Base-by-base conservation (phyloP, 2,888 invertebrate species). In the Melinopterus prodromus region DNA sequence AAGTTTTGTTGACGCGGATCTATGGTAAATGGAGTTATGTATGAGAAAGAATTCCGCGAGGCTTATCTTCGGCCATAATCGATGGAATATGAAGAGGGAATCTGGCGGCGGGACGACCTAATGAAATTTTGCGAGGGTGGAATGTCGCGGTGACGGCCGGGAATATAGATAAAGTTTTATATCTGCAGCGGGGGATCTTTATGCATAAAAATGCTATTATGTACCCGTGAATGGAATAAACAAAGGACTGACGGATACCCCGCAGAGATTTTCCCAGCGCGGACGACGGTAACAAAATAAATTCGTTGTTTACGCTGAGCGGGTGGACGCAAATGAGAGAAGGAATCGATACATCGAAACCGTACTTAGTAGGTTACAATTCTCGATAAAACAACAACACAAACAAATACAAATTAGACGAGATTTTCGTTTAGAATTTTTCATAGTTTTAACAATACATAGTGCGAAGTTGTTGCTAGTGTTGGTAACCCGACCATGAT, bases 51-150 rank as follows among this genome's bases (percentile, higher is more conserved):
- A 53, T 53, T 53, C 53, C 53, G 53, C 53, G 53, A 53, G 5
- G 53, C 53, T 53, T 53, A 53, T 53, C 53, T 53, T 9, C 7
- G 53, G 53, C 53, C 53, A 53, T 53, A 53, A 53, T 53, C 53
- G 53, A 53, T 53, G 53, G 53, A 53, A 53, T 53, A 53, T 53
- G 53, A 53, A 53, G 53, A 53, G 53, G 53, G 53, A 53, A 53
- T 53, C 53, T 53, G 53, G 53, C 53, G 26, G 26, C 26, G 26
- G 26, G 26, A 26, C 26, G 53, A 53, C 53, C 53, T 53, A 53
- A 53, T 53, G 53, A 53, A 53, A 53, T 53, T 53, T 53, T 53
- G 53, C 53, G 53, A 53, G 53, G 53, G 53, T 53, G 53, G 53
- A 53, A 53, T 53, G 53, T 53, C 53, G 53, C 53, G 53, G 53